Base-by-base conservation (phyloP, 2,113 vertebrate genomes). In the Ia io region DNA sequence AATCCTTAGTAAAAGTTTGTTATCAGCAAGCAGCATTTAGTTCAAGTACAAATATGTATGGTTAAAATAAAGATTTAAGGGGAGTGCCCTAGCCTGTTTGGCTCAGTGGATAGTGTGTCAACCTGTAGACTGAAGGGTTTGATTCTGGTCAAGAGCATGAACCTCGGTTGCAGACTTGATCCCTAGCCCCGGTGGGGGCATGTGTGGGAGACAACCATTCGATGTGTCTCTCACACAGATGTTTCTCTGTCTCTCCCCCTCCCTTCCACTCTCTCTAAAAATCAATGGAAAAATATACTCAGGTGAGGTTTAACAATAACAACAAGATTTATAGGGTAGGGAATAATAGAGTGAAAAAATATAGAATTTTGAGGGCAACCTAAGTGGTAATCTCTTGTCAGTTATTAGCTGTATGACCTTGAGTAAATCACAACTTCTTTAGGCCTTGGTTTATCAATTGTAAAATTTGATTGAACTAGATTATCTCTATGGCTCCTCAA, bases 61-160 rank as follows among this genome's bases (percentile, higher is more conserved):
- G 7, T 80, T 74, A 91, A 96, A 88, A 87, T 59, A 89, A 88
- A 86, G 35, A 76, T 84, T 84, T 88, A 51, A 95, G 35, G 28
- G 51, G 61, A 63, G 56, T 59, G 59, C 59, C 59, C 59, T 63
- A 30, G 59, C 28, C 11, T 0, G 59, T 63, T 63, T 63, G 59
- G 25, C 25, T 61, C 23, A 28, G 59, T 28, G 23, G 59, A 25
- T 61, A 28, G 25, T 25, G 59, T 25, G 59, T 63, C 59, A 63
- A 9, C 25, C 59, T 63, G 25, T 63, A 4, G 28, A 28, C 59
- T 30, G 28, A 30, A 63, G 11, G 28, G 59, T 28, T 63, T 10
- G 28, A 30, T 63, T 63, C 59, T 30, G 4, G 59, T 30, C 28
- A 63, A 63, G 59, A 30, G 25, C 59, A 63, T 63, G 28, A 28